A percentile compares a stretch with the other conserved stretches of the same genome.
Conservation (phyloP, 2,113 vertebrate species). For the Apodemus sylvaticus region DNA sequence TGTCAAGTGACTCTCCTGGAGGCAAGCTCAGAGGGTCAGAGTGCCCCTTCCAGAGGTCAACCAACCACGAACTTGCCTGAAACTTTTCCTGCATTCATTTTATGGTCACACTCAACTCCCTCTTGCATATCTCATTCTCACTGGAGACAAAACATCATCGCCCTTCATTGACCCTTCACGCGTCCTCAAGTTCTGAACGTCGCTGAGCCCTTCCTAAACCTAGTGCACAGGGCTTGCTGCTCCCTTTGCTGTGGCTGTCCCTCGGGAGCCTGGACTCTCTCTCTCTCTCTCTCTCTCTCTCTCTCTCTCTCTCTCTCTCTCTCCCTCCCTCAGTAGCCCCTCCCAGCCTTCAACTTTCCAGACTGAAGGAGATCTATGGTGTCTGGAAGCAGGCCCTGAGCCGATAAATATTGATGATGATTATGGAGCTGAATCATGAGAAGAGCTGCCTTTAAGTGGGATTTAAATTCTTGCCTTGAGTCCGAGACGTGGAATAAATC, state of each 20-base stretch:
- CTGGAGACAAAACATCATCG: neutral
- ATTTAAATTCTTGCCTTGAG: neutral
- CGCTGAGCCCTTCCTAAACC: neutral
- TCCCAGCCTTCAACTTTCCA: slow-evolving; percentile 19
- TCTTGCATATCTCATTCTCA: neutral
- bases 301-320: too few relatives aligned
- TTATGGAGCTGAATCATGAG: neutral
- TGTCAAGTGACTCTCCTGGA: neutral
- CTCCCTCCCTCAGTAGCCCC: neutral
- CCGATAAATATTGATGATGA: slow-evolving; percentile 30
- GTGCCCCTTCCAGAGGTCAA: neutral
- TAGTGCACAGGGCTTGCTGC: accelerated
- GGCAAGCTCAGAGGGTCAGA: neutral
- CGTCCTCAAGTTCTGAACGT: neutral
- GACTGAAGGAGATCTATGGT: slow-evolving; percentile 1
- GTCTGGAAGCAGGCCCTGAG: neutral
- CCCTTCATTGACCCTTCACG: neutral
- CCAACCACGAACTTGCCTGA: neutral
- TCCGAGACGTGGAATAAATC: neutral
- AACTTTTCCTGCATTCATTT: neutral
- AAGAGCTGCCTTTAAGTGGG: slow-evolving; percentile 10
- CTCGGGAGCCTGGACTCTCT: neutral
- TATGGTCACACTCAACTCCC: neutral
- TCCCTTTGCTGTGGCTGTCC: neutral
- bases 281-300: too few relatives aligned